Evolutionary conservation across 2,888 invertebrate species (phyloP).

Genomic region (Morpho deidamia): DNA sequence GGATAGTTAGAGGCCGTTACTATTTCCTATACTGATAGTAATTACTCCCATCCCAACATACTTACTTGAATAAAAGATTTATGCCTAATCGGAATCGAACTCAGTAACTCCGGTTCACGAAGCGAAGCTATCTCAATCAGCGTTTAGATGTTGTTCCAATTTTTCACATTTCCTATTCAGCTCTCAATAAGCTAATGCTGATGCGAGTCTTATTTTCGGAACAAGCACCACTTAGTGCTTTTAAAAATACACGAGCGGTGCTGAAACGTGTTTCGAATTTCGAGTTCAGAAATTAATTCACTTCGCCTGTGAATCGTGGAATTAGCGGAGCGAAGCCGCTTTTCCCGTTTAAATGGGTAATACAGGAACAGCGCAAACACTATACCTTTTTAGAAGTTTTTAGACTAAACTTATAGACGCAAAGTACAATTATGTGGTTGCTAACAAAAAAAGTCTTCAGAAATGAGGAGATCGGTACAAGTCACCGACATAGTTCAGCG

Average conservation of each 20-base stretch:
- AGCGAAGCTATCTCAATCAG: too few relatives aligned
- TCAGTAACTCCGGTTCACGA: too few relatives aligned
- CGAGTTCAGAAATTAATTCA: constrained; percentile 24
- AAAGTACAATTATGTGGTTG: too few relatives aligned
- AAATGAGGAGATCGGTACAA: too few relatives aligned
- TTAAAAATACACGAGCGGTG: constrained; percentile 21
- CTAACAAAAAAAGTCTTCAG: too few relatives aligned
- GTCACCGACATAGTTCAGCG: too few relatives aligned
- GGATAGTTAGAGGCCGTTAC: too few relatives aligned
- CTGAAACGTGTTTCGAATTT: constrained; percentile 23
- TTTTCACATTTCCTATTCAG: neutral
- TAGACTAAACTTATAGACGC: too few relatives aligned
- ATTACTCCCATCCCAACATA: too few relatives aligned
- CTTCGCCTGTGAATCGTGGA: constrained; percentile 16
- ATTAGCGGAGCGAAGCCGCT: constrained; percentile 18
- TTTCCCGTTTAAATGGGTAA: constrained; percentile 16
- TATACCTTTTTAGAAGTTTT: neutral
- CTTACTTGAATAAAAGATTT: too few relatives aligned
- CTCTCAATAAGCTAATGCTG: constrained; percentile 6
- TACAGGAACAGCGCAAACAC: constrained; percentile 8
- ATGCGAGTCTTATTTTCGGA: constrained; percentile 15
- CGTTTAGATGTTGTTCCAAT: neutral
- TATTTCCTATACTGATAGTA: too few relatives aligned
- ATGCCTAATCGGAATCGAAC: too few relatives aligned
- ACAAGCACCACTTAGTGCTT: constrained; percentile 20